Conservation (phyloP, 2,113 vertebrate genomes). For the Scartelaos histophorus region DNA sequence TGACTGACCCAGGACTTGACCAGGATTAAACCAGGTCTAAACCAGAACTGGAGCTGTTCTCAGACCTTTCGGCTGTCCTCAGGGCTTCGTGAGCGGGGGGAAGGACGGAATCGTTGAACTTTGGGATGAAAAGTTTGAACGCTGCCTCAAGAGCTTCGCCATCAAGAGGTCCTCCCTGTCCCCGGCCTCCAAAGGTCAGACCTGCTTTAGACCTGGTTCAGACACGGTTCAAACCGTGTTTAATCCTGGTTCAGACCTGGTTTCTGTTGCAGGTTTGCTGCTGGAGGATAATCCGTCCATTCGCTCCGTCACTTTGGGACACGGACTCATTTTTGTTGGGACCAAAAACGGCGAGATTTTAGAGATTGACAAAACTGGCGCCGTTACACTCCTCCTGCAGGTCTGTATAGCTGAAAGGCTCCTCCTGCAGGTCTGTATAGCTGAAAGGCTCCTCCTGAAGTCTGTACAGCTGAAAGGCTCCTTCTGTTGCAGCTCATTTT, state of each 20-base stretch:
- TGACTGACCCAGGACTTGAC: neutral
- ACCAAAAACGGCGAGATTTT: constrained; percentile 97
- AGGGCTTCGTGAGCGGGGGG: constrained; percentile 97
- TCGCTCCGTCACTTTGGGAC: constrained; percentile 92
- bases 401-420: constrained; percentile 22
- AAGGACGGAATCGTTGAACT: constrained; percentile 97
- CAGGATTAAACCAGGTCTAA: too few species aligned
- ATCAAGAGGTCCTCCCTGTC: constrained; percentile 93
- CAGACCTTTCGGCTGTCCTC: neutral
- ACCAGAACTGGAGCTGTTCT: too few species aligned
- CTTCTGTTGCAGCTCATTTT: too few species aligned
- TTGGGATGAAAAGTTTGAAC: constrained; percentile 98
- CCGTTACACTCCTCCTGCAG: constrained; percentile 86
- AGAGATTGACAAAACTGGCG: constrained; percentile 95
- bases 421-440: constrained; percentile 17
- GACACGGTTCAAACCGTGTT: neutral
- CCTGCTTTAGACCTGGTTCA: neutral
- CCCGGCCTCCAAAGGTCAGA: constrained; percentile 91
- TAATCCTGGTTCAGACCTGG: neutral
- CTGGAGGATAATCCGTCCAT: constrained; percentile 98
- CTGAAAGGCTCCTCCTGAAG: neutral
- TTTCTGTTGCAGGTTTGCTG: constrained; percentile 81
- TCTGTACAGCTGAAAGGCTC: constrained; percentile 12
- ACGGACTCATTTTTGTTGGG: constrained; percentile 94
- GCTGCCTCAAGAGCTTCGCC: constrained; percentile 95